These are phyloP conservation scores for Brachionus calyciflorus DNA, from an alignment of 1,140 invertebrate species.

Conservation along the genomic window DNA sequence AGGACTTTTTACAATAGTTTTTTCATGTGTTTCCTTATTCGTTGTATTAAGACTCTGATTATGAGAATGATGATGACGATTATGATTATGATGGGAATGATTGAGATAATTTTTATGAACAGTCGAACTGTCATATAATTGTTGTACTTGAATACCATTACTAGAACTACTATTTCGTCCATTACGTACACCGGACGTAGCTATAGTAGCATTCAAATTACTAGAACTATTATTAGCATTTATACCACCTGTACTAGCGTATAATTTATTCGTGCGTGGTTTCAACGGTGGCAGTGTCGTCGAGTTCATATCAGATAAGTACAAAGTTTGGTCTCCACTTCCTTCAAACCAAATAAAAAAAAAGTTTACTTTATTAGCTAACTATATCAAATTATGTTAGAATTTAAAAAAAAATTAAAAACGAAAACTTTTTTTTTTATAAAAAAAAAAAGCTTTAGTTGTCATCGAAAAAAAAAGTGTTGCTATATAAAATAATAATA, in stretches of 20 bases:
- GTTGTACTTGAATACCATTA: slow-evolving; percentile 41
- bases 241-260: slow-evolving; percentile 20
- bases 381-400: slow-evolving; percentile 2
- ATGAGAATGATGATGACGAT: not conserved
- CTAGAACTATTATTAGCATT: slow-evolving; percentile 14
- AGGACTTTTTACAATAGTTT: slow-evolving; percentile 31
- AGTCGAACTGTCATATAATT: slow-evolving; percentile 33
- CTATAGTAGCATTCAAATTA: slow-evolving; percentile 43
- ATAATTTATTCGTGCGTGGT: slow-evolving; percentile 39
- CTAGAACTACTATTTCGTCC: slow-evolving; percentile 24
- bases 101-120: slow-evolving; percentile 19
- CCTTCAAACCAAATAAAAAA: slow-evolving; percentile 22
- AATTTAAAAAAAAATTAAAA: too few relatives aligned
- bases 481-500: slow-evolving; percentile 32
- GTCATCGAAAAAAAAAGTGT: slow-evolving; percentile 21
- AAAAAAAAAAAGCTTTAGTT: slow-evolving; percentile 36
- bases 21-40: not conserved
- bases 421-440: too few relatives aligned
- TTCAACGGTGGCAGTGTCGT: slow-evolving; percentile 44
- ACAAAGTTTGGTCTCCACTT: slow-evolving; percentile 43
- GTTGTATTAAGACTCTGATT: slow-evolving; percentile 41
- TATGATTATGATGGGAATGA: slow-evolving; percentile 9
- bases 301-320: slow-evolving; percentile 45
- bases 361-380: slow-evolving; percentile 39
- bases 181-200: slow-evolving; percentile 24